Evolutionary conservation across 2,888 invertebrate genomes (phyloP), one percentile per base, ranked within the genome.

Genomic region (Caenorhabditis sinica): DNA sequence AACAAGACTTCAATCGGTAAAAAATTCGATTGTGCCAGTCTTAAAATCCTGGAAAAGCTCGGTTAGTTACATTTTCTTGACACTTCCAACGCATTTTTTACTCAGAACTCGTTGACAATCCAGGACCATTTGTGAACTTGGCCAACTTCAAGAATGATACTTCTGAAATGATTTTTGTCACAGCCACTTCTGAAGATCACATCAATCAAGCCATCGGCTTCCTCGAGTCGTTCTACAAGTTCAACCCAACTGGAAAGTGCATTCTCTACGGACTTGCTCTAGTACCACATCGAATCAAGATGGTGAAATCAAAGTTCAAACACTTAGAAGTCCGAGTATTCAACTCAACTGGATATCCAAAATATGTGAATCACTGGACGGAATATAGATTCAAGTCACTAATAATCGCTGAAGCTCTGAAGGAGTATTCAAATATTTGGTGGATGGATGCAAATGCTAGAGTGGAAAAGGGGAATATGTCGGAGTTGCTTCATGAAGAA

Each of bases 371-470:
- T 33, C 15, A 65, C n/a, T 82, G 76, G 76, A 72, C 66, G 82
- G 56, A 71, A 30, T 82, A 82, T 66, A 58, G 82, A 30, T 82
- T 76, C 43, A 82, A 82, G 20, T 66, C 76, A 23, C n/a, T 82
- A 23, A 76, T 82, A 20, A 23, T 82, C 4, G 76, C 82, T n/a
- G 82, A 82, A 30, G 72, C 76, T n/a, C 30, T 82, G 66, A 65
- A 71, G 36, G 82, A 82, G 28, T 58, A 65, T 45, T 8, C 33
- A 23, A 75, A 66, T 56, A 76, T 82, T 72, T 76, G 76, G 76
- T 82, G 82, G 82, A 65, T 82, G 40, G 82, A 82, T 60, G 76
- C 82, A 13, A 75, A 82, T 58, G 53, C 76, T 20, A 8, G n/a
- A 11, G 30, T 82, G 9, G 56, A 74, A 33, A 81, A 81, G 23